phyloP scores from a whole-genome alignment of 2,888 invertebrate genomes.

The Drosophila lutescens region DNA sequence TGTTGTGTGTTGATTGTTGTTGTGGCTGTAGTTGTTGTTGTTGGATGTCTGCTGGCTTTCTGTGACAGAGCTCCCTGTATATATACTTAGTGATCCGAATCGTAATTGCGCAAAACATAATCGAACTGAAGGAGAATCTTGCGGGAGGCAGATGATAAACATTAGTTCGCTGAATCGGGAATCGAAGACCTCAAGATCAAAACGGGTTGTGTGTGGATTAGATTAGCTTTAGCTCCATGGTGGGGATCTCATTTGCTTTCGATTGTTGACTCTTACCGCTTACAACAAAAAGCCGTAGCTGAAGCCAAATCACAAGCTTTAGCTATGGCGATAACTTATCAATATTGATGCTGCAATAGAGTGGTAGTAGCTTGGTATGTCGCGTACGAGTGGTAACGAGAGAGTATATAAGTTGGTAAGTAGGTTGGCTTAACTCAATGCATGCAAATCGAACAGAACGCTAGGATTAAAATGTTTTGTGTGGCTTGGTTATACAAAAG shows the following conservation, averaged over 20 bases:
- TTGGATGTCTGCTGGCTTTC: slow-evolving; percentile 59
- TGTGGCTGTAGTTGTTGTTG: slow-evolving; percentile 19
- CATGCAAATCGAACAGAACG: slow-evolving; percentile 70
- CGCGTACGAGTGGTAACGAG: slow-evolving; percentile 41
- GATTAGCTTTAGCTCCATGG: slow-evolving; percentile 3
- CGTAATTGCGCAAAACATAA: slow-evolving; percentile 41
- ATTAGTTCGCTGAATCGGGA: slow-evolving; percentile 63
- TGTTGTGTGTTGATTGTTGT: slow-evolving; percentile 49
- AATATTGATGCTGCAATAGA: slow-evolving; percentile 48
- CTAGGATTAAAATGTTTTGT: slow-evolving; percentile 56
- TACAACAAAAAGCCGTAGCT: slow-evolving; percentile 25
- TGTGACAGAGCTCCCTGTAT: slow-evolving; percentile 77
- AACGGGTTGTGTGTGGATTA: not conserved
- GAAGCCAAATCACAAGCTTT: slow-evolving; percentile 10
- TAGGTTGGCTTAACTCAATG: slow-evolving; percentile 63
- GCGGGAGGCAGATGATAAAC: slow-evolving; percentile 77
- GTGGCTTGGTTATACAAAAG: slow-evolving; percentile 35
- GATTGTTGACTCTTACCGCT: slow-evolving; percentile 32
- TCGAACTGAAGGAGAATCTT: slow-evolving; percentile 52
- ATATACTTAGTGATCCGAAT: slow-evolving; percentile 50
- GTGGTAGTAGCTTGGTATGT: slow-evolving; percentile 47
- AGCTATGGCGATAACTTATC: slow-evolving; percentile 8
- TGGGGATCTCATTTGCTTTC: slow-evolving; percentile 2
- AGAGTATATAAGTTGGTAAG: slow-evolving; percentile 29
- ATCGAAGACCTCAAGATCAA: slow-evolving; percentile 13